These are phyloP conservation scores for Microtus oregoni DNA, from an alignment of 2,113 vertebrate species.

Conservation along the genomic window DNA sequence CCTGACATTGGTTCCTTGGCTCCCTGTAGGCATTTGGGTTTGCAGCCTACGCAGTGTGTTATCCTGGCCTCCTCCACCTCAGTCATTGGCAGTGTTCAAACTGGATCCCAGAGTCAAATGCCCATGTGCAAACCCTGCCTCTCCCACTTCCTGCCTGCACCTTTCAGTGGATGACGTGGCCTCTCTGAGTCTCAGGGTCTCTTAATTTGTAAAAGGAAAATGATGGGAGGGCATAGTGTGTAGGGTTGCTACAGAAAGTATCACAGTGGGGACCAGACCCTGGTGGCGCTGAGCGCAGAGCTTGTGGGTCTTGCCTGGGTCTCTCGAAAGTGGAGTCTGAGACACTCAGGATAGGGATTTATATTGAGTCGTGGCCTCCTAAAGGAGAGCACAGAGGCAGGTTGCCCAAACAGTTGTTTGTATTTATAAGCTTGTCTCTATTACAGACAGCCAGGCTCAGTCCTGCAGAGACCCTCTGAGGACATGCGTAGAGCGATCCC, in stretches of 20 bases:
- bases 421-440: too few species aligned
- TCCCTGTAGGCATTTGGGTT: neutral
- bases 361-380: too few species aligned
- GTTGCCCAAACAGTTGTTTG: neutral
- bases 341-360: neutral
- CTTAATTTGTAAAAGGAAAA: neutral
- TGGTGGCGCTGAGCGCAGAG: rapidly evolving
- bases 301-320: neutral
- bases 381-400: neutral
- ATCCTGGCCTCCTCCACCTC: neutral
- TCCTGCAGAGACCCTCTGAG: neutral
- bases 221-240: neutral
- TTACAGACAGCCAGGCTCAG: neutral
- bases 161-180: neutral
- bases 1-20: too few species aligned
- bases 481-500: rapidly evolving
- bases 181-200: neutral
- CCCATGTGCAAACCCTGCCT: neutral
- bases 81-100: neutral
- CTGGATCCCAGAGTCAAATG: neutral
- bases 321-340: neutral
- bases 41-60: neutral
- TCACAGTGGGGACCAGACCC: rapidly evolving
- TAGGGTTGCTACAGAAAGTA: neutral
- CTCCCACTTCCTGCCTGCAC: neutral